phyloP scores from a whole-genome alignment of 2,113 vertebrate species.

The Daboia siamensis region DNA sequence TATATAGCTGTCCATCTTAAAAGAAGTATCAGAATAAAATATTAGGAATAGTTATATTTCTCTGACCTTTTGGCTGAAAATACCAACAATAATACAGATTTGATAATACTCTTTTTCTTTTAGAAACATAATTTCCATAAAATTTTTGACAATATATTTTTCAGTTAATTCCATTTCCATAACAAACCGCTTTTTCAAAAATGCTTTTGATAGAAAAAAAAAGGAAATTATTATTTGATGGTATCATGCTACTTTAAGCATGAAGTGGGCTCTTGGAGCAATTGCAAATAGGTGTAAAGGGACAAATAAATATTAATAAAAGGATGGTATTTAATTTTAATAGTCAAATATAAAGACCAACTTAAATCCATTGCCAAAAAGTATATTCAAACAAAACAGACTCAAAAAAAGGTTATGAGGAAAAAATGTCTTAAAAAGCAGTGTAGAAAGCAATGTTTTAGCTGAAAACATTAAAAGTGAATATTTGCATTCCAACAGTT shows the following conservation, averaged over 20 bases:
- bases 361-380: constrained; percentile 37
- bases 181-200: background rate
- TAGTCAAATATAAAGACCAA: constrained; percentile 33
- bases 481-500: constrained; percentile 22
- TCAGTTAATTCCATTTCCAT: background rate
- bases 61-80: background rate
- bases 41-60: background rate
- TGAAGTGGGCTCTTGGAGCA: background rate
- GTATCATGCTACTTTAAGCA: background rate
- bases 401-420: constrained; percentile 37
- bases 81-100: background rate
- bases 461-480: constrained; percentile 43
- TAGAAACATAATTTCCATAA: background rate
- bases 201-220: background rate
- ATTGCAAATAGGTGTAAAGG: constrained; percentile 12
- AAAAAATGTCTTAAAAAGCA: background rate
- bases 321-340: constrained; percentile 12
- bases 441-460: constrained; percentile 28
- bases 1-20: no score
- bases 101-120: background rate
- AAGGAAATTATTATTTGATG: constrained; percentile 5
- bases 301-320: constrained; percentile 33
- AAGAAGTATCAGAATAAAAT: background rate
- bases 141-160: background rate
- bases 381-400: constrained; percentile 41